Percentiles rank a stretch among this genome's conserved stretches.
phyloP scores from a whole-genome alignment of 2,797 vertebrate species.

The Lacerta agilis region DNA sequence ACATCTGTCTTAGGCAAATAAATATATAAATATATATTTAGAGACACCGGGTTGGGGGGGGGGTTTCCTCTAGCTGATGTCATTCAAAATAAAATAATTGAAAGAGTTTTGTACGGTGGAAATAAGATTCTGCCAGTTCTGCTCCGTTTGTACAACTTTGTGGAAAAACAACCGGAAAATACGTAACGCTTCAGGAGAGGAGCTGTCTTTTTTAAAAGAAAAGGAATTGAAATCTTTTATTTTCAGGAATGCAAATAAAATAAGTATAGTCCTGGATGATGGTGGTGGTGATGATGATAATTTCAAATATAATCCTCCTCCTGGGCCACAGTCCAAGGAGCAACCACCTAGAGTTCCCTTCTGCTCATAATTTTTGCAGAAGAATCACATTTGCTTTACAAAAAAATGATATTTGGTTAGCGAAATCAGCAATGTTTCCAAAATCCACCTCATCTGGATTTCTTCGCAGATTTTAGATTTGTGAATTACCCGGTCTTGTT shows the following conservation, averaged over 20 bases:
- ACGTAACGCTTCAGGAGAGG: not conserved
- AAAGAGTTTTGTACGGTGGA: conserved; percentile 23
- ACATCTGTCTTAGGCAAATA: conserved; percentile 17
- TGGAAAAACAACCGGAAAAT: not conserved
- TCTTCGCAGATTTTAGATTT: not conserved
- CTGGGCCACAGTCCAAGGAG: no score
- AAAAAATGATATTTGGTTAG: not conserved
- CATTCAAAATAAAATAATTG: conserved; percentile 50
- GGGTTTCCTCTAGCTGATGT: not conserved
- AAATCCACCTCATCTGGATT: not conserved
- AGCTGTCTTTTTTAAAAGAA: not conserved
- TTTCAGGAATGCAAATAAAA: not conserved
- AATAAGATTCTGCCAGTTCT: not conserved
- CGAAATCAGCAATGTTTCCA: not conserved
- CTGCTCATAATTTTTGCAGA: not conserved
- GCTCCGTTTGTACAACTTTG: not conserved
- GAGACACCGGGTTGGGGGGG: rapidly evolving
- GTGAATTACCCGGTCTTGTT: not conserved
- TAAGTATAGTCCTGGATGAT: not conserved
- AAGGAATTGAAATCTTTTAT: not conserved
- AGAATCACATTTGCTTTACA: not conserved
- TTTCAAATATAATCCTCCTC: no score
- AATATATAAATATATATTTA: not conserved
- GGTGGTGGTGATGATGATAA: no score
- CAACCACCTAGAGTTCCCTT: no score